phyloP scores from a whole-genome alignment of 2,888 invertebrate genomes.

The Panopea generosa region DNA sequence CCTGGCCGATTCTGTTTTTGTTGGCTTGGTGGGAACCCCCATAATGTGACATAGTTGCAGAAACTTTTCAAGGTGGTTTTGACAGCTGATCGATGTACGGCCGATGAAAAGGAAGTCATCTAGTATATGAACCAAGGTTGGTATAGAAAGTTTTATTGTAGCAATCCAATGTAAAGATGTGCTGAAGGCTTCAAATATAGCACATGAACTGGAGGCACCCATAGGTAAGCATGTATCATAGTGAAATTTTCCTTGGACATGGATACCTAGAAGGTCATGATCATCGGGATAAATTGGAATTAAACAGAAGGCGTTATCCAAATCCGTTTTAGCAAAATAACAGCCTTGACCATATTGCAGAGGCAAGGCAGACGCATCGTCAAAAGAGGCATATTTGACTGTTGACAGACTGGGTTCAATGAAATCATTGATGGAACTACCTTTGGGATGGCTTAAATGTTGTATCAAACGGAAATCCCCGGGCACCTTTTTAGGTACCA shows the following conservation, averaged over 20 bases:
- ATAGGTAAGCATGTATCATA: slow-evolving; percentile 36
- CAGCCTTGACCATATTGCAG: slow-evolving; percentile 1
- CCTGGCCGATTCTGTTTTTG: slow-evolving; percentile 32
- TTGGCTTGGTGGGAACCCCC: slow-evolving; percentile 32
- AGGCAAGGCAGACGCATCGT: slow-evolving; percentile 24
- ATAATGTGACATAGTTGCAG: slow-evolving; percentile 5
- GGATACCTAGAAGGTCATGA: slow-evolving; percentile 37
- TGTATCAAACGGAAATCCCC: slow-evolving; percentile 50
- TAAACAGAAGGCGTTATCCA: slow-evolving; percentile 25
- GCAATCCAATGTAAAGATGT: slow-evolving; percentile 14
- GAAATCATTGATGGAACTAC: slow-evolving; percentile 40
- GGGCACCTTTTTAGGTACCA: slow-evolving; percentile 42
- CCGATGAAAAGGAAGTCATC: slow-evolving; percentile 38
- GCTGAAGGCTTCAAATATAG: slow-evolving; percentile 37
- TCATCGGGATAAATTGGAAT: slow-evolving; percentile 34
- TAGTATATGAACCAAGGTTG: slow-evolving; percentile 26
- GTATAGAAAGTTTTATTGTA: not conserved
- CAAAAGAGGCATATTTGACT: slow-evolving; percentile 38
- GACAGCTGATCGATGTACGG: not conserved
- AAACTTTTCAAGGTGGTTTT: slow-evolving; percentile 8
- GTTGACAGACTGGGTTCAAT: slow-evolving; percentile 20
- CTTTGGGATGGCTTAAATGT: slow-evolving; percentile 38
- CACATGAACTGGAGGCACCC: slow-evolving; percentile 29
- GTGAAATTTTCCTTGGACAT: slow-evolving; percentile 20
- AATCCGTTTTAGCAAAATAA: slow-evolving; percentile 42